Conservation (phyloP, 92 coral and sea anemone species). For the Palythoa heliodiscus region DNA sequence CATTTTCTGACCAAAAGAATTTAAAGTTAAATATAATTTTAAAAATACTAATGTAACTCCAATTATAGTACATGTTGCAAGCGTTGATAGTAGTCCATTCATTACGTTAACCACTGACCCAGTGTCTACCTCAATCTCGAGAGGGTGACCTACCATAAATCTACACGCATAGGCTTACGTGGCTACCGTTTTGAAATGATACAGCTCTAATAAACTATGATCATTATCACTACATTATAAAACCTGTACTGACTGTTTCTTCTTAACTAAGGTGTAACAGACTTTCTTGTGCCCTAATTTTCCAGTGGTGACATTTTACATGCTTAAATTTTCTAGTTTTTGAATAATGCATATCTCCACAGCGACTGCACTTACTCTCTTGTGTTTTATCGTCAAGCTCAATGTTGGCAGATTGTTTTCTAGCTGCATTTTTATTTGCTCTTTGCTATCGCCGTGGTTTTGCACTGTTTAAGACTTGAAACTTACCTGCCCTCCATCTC, state of each 20-base stretch:
- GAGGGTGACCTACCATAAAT: conserved; percentile 27
- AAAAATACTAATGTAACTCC: no score
- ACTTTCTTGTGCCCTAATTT: not conserved
- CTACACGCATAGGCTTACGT: conserved; percentile 45
- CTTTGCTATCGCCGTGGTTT: not conserved
- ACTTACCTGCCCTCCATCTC: not conserved
- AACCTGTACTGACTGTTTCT: not conserved
- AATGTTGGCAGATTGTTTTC: not conserved
- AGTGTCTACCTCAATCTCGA: conserved; percentile 48
- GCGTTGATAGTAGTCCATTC: conserved; percentile 7
- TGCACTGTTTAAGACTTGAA: not conserved
- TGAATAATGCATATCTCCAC: not conserved
- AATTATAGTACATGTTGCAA: conserved; percentile 24
- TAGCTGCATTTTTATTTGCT: not conserved
- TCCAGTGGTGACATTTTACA: not conserved
- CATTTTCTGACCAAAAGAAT: no score
- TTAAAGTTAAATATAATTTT: no score
- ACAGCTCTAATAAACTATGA: not conserved
- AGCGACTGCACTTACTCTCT: not conserved
- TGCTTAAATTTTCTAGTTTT: not conserved
- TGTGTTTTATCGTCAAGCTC: not conserved
- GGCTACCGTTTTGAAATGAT: conserved; percentile 30
- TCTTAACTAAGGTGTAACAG: not conserved
- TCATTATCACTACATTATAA: not conserved
- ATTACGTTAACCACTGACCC: conserved; percentile 55